Base-by-base conservation (phyloP, 2,888 invertebrate species). In the Tholera decimalis region DNA sequence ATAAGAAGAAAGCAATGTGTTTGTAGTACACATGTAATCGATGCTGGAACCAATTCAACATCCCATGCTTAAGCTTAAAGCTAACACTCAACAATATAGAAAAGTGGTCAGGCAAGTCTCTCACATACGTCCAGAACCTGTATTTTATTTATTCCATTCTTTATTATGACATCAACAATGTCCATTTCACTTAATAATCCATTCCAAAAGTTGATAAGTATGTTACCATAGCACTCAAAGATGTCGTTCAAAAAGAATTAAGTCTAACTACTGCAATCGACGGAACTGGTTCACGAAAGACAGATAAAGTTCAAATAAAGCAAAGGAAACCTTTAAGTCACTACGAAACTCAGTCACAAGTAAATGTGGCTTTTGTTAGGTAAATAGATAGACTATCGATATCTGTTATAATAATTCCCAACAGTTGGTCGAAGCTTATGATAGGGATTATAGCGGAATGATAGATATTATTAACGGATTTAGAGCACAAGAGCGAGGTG, bases 1-100 rank as follows among this genome's bases (percentile, higher is more conserved):
- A 92, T 87, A 91, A 91, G 88, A 91, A 91, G 88, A 89, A 86
- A 81, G 70, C 71, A 75, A 77, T 73, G 70, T 68, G 72, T 80
- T 79, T 78, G 75, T 83, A 77, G 22, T 74, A 81, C 86, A 87
- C 85, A 82, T 83, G 84, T 80, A 76, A 73, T 79, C 76, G 76
- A 81, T 77, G 68, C 69, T 69, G 51, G 65, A 62, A 73, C 56
- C 15, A 30, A 43, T 61, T 56, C 13, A 18, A 44, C 35, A 57
- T 66, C 35, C 43, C 30, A 54, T 50, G n/a, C n/a, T 59, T 67
- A 57, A 60, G 50, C 6, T 58, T 73, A 59, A 50, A 9, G 13
- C 33, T 39, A 7, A 37, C 1, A 13, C 4, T 20, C 20, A 15
- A n/a, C 15, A 20, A 22, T 35, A 44, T 22, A 35, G 18, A 1